phyloP scores from a whole-genome alignment of 1,140 invertebrate species.

The Pseudomyrmex pallidus region DNA sequence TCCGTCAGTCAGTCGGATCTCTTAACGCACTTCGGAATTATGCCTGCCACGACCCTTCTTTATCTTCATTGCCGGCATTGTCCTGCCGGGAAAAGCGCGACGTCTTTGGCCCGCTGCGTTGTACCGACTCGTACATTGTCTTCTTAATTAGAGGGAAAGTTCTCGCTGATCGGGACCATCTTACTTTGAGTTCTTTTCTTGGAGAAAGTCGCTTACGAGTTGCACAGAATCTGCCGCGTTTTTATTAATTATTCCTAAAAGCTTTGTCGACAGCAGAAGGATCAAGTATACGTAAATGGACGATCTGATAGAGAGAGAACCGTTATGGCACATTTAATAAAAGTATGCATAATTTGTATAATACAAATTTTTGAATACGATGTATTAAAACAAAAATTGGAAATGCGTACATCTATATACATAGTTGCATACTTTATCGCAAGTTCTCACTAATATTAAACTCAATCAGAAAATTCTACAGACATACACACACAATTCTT shows the following conservation, averaged over 20 bases:
- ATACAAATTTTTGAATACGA: too few relatives aligned
- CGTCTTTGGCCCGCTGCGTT: constrained; percentile 47
- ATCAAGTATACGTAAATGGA: constrained; percentile 31
- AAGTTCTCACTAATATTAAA: too few relatives aligned
- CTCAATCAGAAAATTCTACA: too few relatives aligned
- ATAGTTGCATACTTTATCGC: too few relatives aligned
- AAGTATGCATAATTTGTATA: neutral
- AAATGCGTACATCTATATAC: neutral
- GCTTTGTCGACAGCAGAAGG: constrained; percentile 14
- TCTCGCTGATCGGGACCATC: constrained; percentile 52
- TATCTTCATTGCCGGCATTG: constrained; percentile 71
- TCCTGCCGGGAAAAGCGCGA: constrained; percentile 48
- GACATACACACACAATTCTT: neutral
- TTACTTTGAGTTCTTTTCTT: constrained; percentile 51
- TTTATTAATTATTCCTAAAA: constrained; percentile 55
- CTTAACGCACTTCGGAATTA: constrained; percentile 76
- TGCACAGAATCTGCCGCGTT: constrained; percentile 27
- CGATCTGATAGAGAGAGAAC: neutral
- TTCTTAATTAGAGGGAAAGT: constrained; percentile 59
- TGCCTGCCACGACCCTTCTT: constrained; percentile 72
- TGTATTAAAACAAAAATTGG: too few relatives aligned
- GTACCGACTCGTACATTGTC: constrained; percentile 28
- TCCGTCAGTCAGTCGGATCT: constrained; percentile 74
- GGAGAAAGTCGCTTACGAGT: constrained; percentile 34
- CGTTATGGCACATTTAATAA: constrained; percentile 16